These are phyloP conservation scores for Octopus bimaculoides DNA, from an alignment of 1,140 invertebrate genomes.

Conservation along the genomic window DNA sequence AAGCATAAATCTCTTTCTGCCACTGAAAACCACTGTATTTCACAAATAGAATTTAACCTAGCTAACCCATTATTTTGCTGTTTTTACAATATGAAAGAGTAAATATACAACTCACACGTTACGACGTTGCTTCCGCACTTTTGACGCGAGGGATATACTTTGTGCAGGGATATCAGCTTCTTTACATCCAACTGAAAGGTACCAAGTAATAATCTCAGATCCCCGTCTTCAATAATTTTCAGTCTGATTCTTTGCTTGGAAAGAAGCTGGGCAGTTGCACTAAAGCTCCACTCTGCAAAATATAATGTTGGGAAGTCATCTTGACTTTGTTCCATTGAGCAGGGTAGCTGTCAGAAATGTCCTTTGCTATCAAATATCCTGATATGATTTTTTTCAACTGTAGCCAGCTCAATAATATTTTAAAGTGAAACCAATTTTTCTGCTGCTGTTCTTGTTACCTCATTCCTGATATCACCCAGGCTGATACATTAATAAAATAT, in stretches of 20 bases:
- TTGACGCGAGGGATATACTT: neutral
- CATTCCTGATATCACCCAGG: neutral
- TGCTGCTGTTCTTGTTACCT: neutral
- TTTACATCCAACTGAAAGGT: neutral
- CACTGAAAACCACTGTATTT: too few relatives aligned
- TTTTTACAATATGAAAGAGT: conserved; percentile 4
- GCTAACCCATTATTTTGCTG: neutral
- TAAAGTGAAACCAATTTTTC: conserved; percentile 4
- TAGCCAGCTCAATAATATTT: neutral
- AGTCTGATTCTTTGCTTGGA: conserved; percentile 3
- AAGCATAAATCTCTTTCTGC: too few relatives aligned
- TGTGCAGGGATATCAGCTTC: conserved; percentile 3
- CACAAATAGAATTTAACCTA: conserved; percentile 4
- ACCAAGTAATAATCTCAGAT: neutral
- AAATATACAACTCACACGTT: neutral
- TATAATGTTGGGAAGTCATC: conserved; percentile 1
- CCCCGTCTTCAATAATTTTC: conserved; percentile 1
- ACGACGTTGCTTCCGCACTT: neutral
- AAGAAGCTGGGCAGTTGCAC: conserved; percentile 6
- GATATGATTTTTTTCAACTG: neutral
- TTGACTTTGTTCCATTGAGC: conserved; percentile 1
- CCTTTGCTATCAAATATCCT: neutral
- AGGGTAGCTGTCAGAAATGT: conserved; percentile 1
- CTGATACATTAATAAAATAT: neutral
- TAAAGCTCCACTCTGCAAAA: neutral